Base-by-base conservation (phyloP, 2,888 invertebrate genomes). In the Prosapia bicincta region DNA sequence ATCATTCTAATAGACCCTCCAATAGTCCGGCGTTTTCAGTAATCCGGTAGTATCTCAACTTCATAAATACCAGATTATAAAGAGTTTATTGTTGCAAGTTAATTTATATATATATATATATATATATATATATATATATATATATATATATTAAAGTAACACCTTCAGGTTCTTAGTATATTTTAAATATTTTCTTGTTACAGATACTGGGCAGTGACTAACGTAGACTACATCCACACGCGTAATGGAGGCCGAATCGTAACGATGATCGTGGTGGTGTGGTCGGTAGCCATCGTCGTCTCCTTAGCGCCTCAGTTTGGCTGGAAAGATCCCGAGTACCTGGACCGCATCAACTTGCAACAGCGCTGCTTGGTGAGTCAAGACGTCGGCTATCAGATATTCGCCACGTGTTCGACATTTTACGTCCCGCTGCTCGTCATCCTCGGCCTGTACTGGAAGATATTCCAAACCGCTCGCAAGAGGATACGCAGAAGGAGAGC, bases 201-300 rank as follows among this genome's bases (percentile, higher is more conserved):
- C 78, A 94, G 97, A 86, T 99, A 97, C 87, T 99, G 98, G 98
- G 98, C 98, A 75, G 98, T 99, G 82, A 99, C 99, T 77, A 92
- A 96, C 85, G 93, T 98, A 78, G 97, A 98, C 88, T 99, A 99
- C 87, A 96, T 97, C 83, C 95, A 97, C 86, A 92, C 94, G 78
- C 89, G 98, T 80, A 97, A 95, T 84, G 93, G 95, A 81, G 90
- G 88, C 81, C 89, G 96, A 80, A 96, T 98, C 84, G 92, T 95
- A 82, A 89, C 92, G 78, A 95, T 98, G 95, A 96, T 99, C 80
- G 89, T 93, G 80, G 88, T 95, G 72, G 95, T 98, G 66, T 99
- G 99, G 99, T 89, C 91, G 71, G 93, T 97, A 71, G 94, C 98
- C 0, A 88, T 98, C 74, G 91, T 96, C 78, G 96, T 99, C 74